Evolutionary conservation across 2,888 invertebrate genomes (phyloP), one percentile per base, ranked within the genome.

Genomic region (Xestia ashworthii): DNA sequence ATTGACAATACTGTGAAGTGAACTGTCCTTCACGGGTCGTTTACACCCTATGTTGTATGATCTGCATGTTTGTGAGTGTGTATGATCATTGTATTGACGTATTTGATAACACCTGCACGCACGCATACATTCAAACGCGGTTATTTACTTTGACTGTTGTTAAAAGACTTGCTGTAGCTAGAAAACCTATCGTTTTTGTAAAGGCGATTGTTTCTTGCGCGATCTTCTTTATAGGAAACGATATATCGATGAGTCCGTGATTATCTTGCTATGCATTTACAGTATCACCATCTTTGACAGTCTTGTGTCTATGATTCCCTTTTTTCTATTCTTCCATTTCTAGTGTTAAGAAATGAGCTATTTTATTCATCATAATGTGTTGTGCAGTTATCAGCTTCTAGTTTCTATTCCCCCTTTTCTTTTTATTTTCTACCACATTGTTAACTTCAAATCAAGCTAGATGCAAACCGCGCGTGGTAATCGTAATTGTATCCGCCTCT

Each of bases 401-500:
- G 11, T 44, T 19, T n/a, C 8, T 48, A 5, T 48, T 14, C 0
- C 16, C 22, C 48, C 22, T 48, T 68, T 38, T 66, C 38, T 16
- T 60, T 41, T 55, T 16, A 38, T 84, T 67, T 16, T 38, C 32
- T 60, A 14, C 25, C 55, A 86, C 66, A 76, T 75, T 65, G 69
- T 74, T 76, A 71, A 78, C 67, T 55, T 64, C 48, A 83, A 73
- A 83, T 73, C 41, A 80, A 83, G 76, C 82, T 76, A 79, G 69
- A 48, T 78, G 46, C 53, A 76, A 71, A 80, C 69, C 74, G 73
- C 76, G 74, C 84, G 81, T 84, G 78, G 74, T 80, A 80, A 82
- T 85, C 38, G 83, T 85, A 87, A 89, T 88, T 87, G 84, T 87
- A 88, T 88, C 89, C 88, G 87, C 88, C 81, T 88, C 88, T 89